Conservation (phyloP, 2,797 vertebrate species). For the Sebastes variabilis region DNA sequence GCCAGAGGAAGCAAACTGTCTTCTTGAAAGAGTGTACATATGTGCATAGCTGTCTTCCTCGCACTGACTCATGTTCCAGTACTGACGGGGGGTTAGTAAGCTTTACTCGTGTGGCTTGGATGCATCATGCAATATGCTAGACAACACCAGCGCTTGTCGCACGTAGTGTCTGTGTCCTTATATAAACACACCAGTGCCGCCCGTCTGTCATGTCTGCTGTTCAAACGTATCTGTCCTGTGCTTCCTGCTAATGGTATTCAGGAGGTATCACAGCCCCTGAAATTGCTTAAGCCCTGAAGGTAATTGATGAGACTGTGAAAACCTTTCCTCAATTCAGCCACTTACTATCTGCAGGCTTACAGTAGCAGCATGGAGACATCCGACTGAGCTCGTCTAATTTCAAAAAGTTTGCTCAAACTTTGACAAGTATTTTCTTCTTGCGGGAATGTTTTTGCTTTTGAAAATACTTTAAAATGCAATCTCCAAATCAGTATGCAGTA, state of each 20-base stretch:
- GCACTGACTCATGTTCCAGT: slow-evolving; percentile 65
- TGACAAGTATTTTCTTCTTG: not conserved
- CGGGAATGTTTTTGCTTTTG: not conserved
- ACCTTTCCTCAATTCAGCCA: slow-evolving; percentile 2
- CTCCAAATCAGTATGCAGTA: not conserved
- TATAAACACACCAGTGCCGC: slow-evolving; percentile 42
- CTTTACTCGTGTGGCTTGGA: slow-evolving; percentile 55
- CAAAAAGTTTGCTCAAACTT: slow-evolving; percentile 8
- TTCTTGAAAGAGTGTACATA: slow-evolving; percentile 31
- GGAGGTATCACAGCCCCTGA: slow-evolving; percentile 17
- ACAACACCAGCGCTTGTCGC: slow-evolving; percentile 38
- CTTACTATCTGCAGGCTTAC: not conserved
- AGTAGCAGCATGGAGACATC: not conserved
- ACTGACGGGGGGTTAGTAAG: slow-evolving; percentile 48
- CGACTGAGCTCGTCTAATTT: not conserved
- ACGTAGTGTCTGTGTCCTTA: slow-evolving; percentile 34
- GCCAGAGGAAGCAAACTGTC: slow-evolving; percentile 27
- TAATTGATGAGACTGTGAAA: slow-evolving; percentile 35
- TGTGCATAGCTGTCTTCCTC: slow-evolving; percentile 48
- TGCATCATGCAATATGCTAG: slow-evolving; percentile 66
- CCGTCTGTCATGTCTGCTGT: slow-evolving; percentile 59
- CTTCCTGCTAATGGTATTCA: slow-evolving; percentile 27
- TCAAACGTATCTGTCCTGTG: slow-evolving; percentile 11
- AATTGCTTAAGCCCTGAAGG: slow-evolving; percentile 23
- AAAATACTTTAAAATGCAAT: slow-evolving; percentile 11